A percentile compares a stretch with the other conserved stretches of the same genome.
phyloP scores from a whole-genome alignment of 2,888 invertebrate genomes.

The Suillia variegata region DNA sequence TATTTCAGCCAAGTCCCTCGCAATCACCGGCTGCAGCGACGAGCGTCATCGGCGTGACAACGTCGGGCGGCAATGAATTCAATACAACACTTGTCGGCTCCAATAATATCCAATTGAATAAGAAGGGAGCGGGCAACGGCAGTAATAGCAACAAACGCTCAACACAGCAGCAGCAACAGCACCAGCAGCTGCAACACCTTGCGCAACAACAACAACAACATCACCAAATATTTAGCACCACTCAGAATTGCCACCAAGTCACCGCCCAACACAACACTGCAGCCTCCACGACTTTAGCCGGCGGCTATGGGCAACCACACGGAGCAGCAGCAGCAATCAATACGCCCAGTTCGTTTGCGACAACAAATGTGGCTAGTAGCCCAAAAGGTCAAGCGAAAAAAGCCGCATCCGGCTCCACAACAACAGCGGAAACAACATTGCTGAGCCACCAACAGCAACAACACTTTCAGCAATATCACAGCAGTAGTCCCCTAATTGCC shows the following conservation, averaged over 20 bases:
- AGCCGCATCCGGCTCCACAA: slow-evolving; percentile 38
- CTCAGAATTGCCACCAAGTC: slow-evolving; percentile 31
- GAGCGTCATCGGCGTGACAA: slow-evolving; percentile 58
- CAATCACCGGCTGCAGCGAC: slow-evolving; percentile 61
- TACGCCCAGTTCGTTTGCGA: slow-evolving; percentile 59
- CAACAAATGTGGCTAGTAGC: slow-evolving; percentile 61
- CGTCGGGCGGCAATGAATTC: slow-evolving; percentile 59
- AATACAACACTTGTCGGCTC: slow-evolving; percentile 62
- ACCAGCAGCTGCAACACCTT: slow-evolving; percentile 31
- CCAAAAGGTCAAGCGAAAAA: slow-evolving; percentile 63
- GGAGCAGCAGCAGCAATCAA: slow-evolving; percentile 58
- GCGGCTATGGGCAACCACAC: slow-evolving; percentile 59
- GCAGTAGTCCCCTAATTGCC: slow-evolving; percentile 59
- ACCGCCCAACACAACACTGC: slow-evolving; percentile 38
- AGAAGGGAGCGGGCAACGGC: slow-evolving; percentile 40
- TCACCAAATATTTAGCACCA: slow-evolving; percentile 55
- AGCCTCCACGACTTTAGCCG: slow-evolving; percentile 44
- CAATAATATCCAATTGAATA: slow-evolving; percentile 62
- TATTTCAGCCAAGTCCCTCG: slow-evolving; percentile 62
- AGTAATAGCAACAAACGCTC: slow-evolving; percentile 52
- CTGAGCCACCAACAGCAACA: slow-evolving; percentile 45
- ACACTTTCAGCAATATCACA: slow-evolving; percentile 54
- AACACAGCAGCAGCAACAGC: slow-evolving; percentile 33
- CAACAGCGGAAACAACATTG: slow-evolving; percentile 39
- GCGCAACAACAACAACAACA: slow-evolving; percentile 39